Evolutionary conservation across 2,888 invertebrate species (phyloP).

Genomic region (Autographa gamma): DNA sequence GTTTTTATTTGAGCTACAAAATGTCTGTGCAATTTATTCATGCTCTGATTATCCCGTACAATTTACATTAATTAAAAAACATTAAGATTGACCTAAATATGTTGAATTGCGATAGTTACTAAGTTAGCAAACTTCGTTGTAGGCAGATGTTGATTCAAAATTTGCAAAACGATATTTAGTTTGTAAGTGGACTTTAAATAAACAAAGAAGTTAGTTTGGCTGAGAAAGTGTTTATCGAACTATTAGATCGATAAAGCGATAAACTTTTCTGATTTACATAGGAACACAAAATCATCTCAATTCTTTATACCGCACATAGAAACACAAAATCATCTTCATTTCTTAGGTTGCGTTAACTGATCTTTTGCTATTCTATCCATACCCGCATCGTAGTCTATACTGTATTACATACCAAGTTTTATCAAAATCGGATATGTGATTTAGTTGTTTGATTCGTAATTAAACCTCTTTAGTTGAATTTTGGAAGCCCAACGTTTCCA

Average conservation of each 20-base stretch:
- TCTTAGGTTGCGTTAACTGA: too few relatives aligned
- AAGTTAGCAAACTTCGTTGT: not conserved
- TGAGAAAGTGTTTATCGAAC: not conserved
- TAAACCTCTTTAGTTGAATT: too few relatives aligned
- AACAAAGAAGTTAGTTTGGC: not conserved
- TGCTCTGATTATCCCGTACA: slow-evolving; percentile 1
- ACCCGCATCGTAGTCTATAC: too few relatives aligned
- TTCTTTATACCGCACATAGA: too few relatives aligned
- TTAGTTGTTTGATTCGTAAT: too few relatives aligned
- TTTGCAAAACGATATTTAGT: slow-evolving; percentile 4
- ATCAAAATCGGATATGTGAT: too few relatives aligned
- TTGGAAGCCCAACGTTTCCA: too few relatives aligned
- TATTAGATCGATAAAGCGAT: not conserved
- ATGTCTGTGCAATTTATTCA: slow-evolving; percentile 6
- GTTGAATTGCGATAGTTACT: not conserved
- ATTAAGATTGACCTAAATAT: slow-evolving; percentile 6
- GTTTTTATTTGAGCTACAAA: not conserved
- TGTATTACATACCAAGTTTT: too few relatives aligned
- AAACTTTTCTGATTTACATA: not conserved
- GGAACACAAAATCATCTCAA: not conserved
- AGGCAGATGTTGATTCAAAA: not conserved
- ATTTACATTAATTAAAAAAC: slow-evolving; percentile 5
- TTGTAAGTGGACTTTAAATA: not conserved
- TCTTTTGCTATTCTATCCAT: too few relatives aligned
- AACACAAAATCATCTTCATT: too few relatives aligned